Conservation (phyloP, 2,888 invertebrate species). For the Oscheius myriophilus region DNA sequence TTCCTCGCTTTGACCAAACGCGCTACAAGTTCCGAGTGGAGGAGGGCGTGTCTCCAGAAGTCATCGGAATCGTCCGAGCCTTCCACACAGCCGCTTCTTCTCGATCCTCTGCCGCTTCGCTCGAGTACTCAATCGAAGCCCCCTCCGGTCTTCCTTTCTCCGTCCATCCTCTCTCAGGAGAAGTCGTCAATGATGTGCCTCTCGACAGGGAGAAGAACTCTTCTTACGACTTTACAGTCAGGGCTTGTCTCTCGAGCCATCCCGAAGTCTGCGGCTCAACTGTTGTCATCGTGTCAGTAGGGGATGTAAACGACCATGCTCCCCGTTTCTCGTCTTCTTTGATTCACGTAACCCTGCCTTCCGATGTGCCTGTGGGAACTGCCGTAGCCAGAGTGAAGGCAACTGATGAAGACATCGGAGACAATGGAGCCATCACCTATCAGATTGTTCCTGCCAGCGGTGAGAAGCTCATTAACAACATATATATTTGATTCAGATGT, state of each 20-base stretch:
- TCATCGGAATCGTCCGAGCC: constrained; percentile 48
- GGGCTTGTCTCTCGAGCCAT: constrained; percentile 43
- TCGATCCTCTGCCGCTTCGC: constrained; percentile 32
- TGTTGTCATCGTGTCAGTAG: constrained; percentile 43
- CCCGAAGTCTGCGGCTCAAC: constrained; percentile 37
- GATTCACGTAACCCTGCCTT: constrained; percentile 54
- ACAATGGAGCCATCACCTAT: constrained; percentile 56
- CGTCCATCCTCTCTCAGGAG: constrained; percentile 46
- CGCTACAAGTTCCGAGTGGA: constrained; percentile 40
- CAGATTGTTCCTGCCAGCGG: constrained; percentile 43
- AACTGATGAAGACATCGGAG: constrained; percentile 54
- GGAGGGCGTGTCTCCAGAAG: constrained; percentile 46
- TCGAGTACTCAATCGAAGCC: constrained; percentile 40
- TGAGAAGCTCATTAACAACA: constrained; percentile 26
- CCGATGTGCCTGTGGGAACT: constrained; percentile 58
- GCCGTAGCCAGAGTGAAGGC: constrained; percentile 46
- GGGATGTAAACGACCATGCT: constrained; percentile 65
- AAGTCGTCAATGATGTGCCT: constrained; percentile 37
- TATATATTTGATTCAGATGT: constrained; percentile 30
- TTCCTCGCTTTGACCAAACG: constrained; percentile 48
- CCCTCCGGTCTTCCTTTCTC: constrained; percentile 44
- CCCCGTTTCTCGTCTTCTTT: constrained; percentile 51
- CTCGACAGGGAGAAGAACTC: constrained; percentile 41
- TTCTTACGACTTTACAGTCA: constrained; percentile 43
- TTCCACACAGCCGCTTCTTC: constrained; percentile 45